Evolutionary conservation across 2,113 vertebrate genomes (phyloP).

Genomic region (Fregata magnificens): DNA sequence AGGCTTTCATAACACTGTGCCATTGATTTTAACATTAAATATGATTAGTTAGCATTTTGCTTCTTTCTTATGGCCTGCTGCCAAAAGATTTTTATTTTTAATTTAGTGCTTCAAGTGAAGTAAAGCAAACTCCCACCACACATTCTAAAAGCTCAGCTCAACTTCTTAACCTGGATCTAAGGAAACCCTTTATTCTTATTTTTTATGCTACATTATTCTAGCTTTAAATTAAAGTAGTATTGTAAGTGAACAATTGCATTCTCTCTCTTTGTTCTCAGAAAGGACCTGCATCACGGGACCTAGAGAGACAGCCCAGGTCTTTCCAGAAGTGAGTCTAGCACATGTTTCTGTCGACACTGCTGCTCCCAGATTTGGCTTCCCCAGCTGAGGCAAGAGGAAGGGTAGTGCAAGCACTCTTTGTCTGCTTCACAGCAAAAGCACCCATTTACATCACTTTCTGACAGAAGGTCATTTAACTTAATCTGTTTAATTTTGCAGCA

Average conservation of each 20-base stretch:
- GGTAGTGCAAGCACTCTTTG: not conserved
- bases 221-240: not conserved
- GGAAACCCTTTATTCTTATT: not conserved
- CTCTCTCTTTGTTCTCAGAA: not conserved
- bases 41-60: constrained; percentile 67
- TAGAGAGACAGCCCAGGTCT: not conserved
- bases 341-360: not conserved
- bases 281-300: not conserved
- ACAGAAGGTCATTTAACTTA: not conserved
- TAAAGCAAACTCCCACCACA: not conserved
- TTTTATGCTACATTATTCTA: not conserved
- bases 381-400: not conserved
- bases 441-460: not conserved
- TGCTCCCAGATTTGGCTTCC: not conserved
- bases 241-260: not conserved
- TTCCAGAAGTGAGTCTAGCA: not conserved
- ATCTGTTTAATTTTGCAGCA: not conserved
- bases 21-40: constrained; percentile 68
- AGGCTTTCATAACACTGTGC: constrained; percentile 25
- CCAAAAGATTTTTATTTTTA: constrained; percentile 49
- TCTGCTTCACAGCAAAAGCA: not conserved
- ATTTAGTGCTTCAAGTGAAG: constrained; percentile 43
- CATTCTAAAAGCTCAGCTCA: not conserved
- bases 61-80: constrained; percentile 16
- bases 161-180: not conserved